phyloP scores from a whole-genome alignment of 2,113 vertebrate species.

The Antigone vipio region DNA sequence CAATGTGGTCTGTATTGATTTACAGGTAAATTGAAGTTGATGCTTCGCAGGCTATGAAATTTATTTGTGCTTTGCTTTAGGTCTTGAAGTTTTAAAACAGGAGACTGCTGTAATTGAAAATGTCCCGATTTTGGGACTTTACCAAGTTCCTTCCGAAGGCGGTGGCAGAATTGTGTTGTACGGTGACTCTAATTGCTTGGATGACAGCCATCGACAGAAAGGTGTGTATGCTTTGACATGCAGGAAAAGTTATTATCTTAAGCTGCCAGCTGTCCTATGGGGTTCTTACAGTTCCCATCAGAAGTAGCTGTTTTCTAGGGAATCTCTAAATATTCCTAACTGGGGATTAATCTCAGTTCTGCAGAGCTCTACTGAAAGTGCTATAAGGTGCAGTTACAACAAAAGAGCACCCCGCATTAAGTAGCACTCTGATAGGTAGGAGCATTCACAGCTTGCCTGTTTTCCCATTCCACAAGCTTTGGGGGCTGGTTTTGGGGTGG shows the following conservation, averaged over 20 bases:
- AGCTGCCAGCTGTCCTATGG: neutral
- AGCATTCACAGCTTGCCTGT: neutral
- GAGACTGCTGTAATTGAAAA: slow-evolving; percentile 90
- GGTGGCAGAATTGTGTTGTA: slow-evolving; percentile 93
- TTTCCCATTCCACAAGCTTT: neutral
- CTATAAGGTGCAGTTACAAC: neutral
- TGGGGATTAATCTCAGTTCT: neutral
- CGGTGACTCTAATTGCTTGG: slow-evolving; percentile 95
- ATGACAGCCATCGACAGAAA: slow-evolving; percentile 98
- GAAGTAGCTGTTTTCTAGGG: neutral
- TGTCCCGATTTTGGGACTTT: slow-evolving; percentile 92
- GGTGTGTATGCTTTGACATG: slow-evolving; percentile 64
- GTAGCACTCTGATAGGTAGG: neutral
- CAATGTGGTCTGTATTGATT: neutral
- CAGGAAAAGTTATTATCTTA: rapidly evolving
- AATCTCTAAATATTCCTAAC: neutral
- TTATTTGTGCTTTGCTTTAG: slow-evolving; percentile 67
- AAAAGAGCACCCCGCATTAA: rapidly evolving
- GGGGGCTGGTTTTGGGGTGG: neutral
- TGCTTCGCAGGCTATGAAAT: neutral
- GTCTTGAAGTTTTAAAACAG: slow-evolving; percentile 94
- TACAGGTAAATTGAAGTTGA: neutral
- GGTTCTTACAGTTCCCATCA: neutral
- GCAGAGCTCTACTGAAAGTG: neutral
- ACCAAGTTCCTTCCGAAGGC: slow-evolving; percentile 89